A percentile compares a stretch with the other conserved stretches of the same genome.
Evolutionary conservation across 2,113 vertebrate species (phyloP).

Genomic region (Anser cygnoides): DNA sequence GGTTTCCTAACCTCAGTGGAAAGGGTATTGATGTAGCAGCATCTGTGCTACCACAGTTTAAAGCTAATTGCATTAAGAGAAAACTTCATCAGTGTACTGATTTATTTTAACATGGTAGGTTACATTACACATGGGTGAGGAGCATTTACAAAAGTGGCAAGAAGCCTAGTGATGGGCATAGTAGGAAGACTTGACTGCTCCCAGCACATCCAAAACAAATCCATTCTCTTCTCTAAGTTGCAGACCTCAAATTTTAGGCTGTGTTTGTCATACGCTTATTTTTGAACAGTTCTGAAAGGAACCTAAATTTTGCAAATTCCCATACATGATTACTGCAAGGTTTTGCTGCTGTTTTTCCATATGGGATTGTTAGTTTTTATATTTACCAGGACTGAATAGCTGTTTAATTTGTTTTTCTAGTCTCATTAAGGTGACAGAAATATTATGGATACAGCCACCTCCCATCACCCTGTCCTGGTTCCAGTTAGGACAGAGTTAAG

Average conservation of each 20-base stretch:
- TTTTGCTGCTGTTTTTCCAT: neutral
- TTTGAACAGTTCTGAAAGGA: neutral
- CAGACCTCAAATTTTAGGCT: neutral
- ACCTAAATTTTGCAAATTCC: neutral
- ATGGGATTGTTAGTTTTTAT: neutral
- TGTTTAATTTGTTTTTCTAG: neutral
- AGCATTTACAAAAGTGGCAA: neutral
- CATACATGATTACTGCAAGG: neutral
- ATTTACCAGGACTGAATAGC: neutral
- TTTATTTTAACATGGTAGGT: neutral
- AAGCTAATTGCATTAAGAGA: neutral
- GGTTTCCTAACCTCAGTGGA: neutral
- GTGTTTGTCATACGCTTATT: neutral
- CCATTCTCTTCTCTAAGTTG: neutral
- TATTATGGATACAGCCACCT: neutral
- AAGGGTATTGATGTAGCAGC: neutral
- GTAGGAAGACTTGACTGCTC: neutral
- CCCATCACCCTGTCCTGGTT: neutral
- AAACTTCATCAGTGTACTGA: neutral
- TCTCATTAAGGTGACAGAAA: conserved; percentile 16
- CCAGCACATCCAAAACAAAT: neutral
- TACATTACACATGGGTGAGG: neutral
- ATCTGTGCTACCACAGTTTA: neutral
- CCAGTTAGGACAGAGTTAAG: too few relatives aligned
- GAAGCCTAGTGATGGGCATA: neutral